phyloP scores from a whole-genome alignment of 2,888 invertebrate species.

The Erynnis tages region DNA sequence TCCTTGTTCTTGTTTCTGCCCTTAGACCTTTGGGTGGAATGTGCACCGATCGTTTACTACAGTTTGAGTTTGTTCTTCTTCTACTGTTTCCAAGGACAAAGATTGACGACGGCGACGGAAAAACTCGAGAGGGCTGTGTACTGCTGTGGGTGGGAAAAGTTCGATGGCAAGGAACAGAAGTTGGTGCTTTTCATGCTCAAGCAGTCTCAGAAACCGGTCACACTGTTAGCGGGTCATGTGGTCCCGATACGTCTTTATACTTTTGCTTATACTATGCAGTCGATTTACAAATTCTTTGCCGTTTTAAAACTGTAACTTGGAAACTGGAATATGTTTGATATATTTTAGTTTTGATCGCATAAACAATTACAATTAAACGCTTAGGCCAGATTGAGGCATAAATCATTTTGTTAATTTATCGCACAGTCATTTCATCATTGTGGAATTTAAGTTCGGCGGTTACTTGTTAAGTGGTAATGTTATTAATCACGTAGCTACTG shows the following conservation, averaged over 20 bases:
- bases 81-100: constrained; percentile 48
- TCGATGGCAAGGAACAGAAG: constrained; percentile 38
- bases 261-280: constrained; percentile 44
- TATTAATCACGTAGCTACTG: too few relatives aligned
- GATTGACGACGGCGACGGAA: constrained; percentile 45
- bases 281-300: constrained; percentile 48
- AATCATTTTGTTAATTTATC: neutral
- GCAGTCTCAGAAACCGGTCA: constrained; percentile 45
- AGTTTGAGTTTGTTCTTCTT: constrained; percentile 44
- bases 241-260: constrained; percentile 46
- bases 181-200: constrained; percentile 43
- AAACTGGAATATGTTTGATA: too few relatives aligned
- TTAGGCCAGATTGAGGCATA: too few relatives aligned
- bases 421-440: too few relatives aligned
- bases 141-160: constrained; percentile 48
- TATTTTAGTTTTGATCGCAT: too few relatives aligned
- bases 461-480: too few relatives aligned
- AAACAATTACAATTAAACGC: too few relatives aligned
- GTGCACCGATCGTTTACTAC: constrained; percentile 39
- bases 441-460: too few relatives aligned
- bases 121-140: constrained; percentile 46
- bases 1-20: constrained; percentile 45
- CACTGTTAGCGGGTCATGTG: constrained; percentile 40
- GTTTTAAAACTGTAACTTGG: constrained; percentile 36
- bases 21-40: constrained; percentile 39